Evolutionary conservation across 2,888 invertebrate genomes (phyloP).

Genomic region (Lysandra coridon): DNA sequence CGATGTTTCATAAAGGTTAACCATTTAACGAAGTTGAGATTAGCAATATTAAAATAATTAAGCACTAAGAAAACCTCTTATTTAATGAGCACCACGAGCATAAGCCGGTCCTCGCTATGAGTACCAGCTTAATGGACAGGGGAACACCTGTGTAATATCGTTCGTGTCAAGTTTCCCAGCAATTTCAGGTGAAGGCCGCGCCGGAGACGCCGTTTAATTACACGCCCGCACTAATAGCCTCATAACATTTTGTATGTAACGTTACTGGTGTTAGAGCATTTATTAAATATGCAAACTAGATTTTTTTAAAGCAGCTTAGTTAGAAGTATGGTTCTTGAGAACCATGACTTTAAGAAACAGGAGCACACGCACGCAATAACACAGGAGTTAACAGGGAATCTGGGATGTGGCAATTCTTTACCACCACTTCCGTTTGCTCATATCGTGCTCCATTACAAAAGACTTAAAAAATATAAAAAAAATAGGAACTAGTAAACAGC

Average conservation of each 20-base stretch:
- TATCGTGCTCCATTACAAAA: too few species aligned
- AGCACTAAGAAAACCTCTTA: too few species aligned
- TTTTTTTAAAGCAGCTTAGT: neutral
- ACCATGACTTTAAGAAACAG: neutral
- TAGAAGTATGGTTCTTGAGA: neutral
- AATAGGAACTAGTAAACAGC: neutral
- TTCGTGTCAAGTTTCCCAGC: neutral
- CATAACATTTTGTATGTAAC: neutral
- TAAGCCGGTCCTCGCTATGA: too few species aligned
- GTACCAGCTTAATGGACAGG: neutral
- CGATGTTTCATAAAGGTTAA: too few species aligned
- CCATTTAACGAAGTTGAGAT: too few species aligned
- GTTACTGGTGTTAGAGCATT: neutral
- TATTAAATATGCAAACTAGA: neutral
- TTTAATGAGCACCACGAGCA: neutral
- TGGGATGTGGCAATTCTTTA: too few species aligned
- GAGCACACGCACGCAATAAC: neutral
- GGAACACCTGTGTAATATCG: neutral
- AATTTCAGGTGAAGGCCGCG: slow-evolving; percentile 8
- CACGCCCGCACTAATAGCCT: slow-evolving; percentile 18
- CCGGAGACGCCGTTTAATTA: slow-evolving; percentile 21
- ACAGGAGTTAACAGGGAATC: too few species aligned
- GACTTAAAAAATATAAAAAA: neutral
- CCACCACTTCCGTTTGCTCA: too few species aligned
- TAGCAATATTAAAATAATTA: too few species aligned